These are phyloP conservation scores for Axis porcinus DNA, from an alignment of 2,113 vertebrate genomes.

Conservation along the genomic window DNA sequence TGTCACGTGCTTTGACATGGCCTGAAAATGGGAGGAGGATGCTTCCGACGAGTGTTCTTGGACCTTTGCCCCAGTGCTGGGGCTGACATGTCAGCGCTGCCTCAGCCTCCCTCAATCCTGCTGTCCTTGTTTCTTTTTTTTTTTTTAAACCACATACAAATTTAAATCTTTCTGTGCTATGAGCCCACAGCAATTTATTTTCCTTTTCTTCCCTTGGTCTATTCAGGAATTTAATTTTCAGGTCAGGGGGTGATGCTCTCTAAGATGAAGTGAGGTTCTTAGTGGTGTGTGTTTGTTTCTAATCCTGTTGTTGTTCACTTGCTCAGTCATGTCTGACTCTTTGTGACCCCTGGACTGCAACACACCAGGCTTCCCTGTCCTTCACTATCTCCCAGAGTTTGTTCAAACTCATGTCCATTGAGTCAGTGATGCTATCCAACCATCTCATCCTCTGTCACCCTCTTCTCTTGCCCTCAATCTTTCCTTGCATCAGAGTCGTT, in stretches of 20 bases:
- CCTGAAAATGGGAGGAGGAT: background rate
- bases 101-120: background rate
- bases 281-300: background rate
- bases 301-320: background rate
- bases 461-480: background rate
- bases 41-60: background rate
- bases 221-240: background rate
- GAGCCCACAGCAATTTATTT: background rate
- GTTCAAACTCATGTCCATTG: background rate
- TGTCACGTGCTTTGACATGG: background rate
- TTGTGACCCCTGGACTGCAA: background rate
- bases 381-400: background rate
- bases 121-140: background rate
- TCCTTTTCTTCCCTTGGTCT: background rate
- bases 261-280: background rate
- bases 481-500: background rate
- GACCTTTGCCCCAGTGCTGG: background rate
- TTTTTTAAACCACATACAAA: background rate
- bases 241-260: background rate
- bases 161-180: background rate
- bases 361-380: background rate
- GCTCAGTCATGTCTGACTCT: background rate
- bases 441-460: background rate
- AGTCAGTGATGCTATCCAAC: background rate
- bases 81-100: fast-evolving